Conservation (phyloP, 2,797 vertebrate species). For the Cygnus olor region DNA sequence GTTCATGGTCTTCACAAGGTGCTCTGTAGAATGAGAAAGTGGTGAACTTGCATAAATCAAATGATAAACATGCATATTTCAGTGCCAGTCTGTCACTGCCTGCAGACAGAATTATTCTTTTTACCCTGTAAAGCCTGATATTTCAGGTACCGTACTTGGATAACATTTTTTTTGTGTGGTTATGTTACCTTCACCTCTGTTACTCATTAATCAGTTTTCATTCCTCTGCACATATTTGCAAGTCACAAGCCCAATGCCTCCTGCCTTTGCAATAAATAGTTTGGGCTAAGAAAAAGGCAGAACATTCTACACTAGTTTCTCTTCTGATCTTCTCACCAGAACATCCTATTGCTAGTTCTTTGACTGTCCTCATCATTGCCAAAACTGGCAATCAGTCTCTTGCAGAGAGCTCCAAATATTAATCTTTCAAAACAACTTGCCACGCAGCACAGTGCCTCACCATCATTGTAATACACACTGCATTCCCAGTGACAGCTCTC, state of each 20-base stretch:
- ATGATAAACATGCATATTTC: neutral
- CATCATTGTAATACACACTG: neutral
- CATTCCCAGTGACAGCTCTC: neutral
- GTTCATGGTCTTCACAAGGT: slow-evolving; percentile 85
- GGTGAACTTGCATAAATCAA: neutral
- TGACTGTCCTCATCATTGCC: neutral
- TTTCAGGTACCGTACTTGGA: neutral
- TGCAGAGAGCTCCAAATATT: neutral
- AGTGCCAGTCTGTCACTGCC: neutral
- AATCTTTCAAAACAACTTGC: neutral
- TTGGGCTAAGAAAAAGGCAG: neutral
- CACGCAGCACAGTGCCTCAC: neutral
- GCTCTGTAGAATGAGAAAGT: slow-evolving; percentile 74
- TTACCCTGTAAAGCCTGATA: neutral
- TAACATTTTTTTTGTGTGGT: neutral
- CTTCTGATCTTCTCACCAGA: neutral
- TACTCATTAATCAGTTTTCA: neutral
- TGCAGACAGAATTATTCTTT: neutral
- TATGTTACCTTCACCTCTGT: neutral
- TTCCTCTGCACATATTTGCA: neutral
- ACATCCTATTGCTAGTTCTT: neutral
- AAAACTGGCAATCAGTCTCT: neutral
- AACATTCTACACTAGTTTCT: neutral
- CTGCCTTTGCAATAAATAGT: neutral
- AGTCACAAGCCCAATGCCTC: neutral